Percentiles rank a stretch among this genome's conserved stretches.
These are phyloP conservation scores for Geophilus truncorum DNA, from an alignment of 2,888 invertebrate species.

Conservation along the genomic window DNA sequence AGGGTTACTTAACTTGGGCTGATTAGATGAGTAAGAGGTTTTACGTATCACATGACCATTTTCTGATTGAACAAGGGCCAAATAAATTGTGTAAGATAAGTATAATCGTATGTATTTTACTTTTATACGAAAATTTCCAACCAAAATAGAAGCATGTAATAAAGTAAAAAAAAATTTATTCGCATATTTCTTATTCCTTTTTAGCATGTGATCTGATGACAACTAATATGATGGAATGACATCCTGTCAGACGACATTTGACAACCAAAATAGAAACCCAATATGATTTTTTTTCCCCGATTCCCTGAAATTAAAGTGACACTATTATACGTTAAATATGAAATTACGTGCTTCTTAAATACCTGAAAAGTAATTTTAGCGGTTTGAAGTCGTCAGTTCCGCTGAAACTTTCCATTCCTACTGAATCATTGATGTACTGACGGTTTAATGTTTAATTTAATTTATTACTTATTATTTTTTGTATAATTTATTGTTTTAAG, in stretches of 20 bases:
- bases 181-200: background rate
- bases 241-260: background rate
- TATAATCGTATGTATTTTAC: too few relatives aligned
- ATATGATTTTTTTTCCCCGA: background rate
- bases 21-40: background rate
- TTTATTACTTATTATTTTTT: background rate
- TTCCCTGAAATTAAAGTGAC: background rate
- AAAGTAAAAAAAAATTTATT: background rate
- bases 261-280: background rate
- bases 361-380: background rate
- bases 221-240: background rate
- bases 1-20: background rate
- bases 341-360: background rate
- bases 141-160: background rate
- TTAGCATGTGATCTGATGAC: background rate
- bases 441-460: too few relatives aligned
- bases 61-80: background rate
- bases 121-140: too few relatives aligned
- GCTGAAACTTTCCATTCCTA: too few relatives aligned
- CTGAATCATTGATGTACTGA: too few relatives aligned
- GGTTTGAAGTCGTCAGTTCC: too few relatives aligned
- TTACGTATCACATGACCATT: background rate
- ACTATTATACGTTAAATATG: background rate
- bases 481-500: background rate
- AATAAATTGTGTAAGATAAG: background rate